Evolutionary conservation across 2,888 invertebrate species (phyloP).

Genomic region (Amphipoea oculea): DNA sequence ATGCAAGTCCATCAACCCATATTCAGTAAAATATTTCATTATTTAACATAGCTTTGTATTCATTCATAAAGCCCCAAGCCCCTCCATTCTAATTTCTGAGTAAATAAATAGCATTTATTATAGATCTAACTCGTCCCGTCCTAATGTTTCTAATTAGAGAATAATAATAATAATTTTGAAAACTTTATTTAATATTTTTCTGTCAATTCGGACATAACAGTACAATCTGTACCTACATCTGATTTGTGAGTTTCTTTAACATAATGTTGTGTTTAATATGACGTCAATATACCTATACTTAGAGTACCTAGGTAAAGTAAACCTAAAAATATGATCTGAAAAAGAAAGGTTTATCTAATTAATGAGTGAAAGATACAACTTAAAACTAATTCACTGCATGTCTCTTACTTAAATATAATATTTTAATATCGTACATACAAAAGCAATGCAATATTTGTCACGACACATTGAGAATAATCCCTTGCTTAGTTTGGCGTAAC

Average conservation of each 20-base stretch:
- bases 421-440: conserved; percentile 54
- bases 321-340: not conserved
- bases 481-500: conserved; percentile 35
- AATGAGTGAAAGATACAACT: conserved; percentile 1
- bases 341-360: not conserved
- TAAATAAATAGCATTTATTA: not conserved
- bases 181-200: conserved; percentile 1
- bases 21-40: not conserved
- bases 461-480: conserved; percentile 45
- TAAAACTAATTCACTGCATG: conserved; percentile 28
- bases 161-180: not conserved
- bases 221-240: not conserved
- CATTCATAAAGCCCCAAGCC: not conserved
- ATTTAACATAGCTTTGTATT: not conserved
- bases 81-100: not conserved
- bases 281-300: not conserved
- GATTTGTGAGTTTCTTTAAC: not conserved
- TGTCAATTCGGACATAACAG: not conserved
- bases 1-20: not conserved
- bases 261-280: not conserved
- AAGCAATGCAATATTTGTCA: conserved; percentile 62
- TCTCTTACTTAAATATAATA: conserved; percentile 8
- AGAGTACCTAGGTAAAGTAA: not conserved
- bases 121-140: not conserved
- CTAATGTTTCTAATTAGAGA: not conserved